phyloP scores from a whole-genome alignment of 2,888 invertebrate genomes.

The Drosophila nigritarsus region DNA sequence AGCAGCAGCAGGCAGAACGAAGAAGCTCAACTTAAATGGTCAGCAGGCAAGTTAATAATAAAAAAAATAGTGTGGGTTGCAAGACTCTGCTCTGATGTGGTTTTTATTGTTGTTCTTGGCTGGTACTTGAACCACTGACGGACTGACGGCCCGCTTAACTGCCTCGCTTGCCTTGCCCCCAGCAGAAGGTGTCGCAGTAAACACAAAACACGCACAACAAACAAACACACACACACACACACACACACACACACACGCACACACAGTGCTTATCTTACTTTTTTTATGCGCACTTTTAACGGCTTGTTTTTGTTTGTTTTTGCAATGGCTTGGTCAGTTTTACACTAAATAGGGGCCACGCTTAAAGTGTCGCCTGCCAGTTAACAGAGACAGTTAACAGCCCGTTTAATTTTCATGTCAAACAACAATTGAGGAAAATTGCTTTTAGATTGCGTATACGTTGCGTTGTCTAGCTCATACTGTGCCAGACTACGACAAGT shows the following conservation, averaged over 20 bases:
- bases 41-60: slow-evolving; percentile 24
- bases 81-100: slow-evolving; percentile 11
- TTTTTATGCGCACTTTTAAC: slow-evolving; percentile 59
- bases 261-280: slow-evolving; percentile 52
- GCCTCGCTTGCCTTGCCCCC: slow-evolving; percentile 31
- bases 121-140: slow-evolving; percentile 27
- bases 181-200: slow-evolving; percentile 37
- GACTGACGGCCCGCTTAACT: slow-evolving; percentile 22
- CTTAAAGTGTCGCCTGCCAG: slow-evolving; percentile 43
- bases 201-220: slow-evolving; percentile 13
- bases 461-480: slow-evolving; percentile 26
- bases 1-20: slow-evolving; percentile 7
- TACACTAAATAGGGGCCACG: neutral
- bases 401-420: slow-evolving; percentile 36
- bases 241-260: slow-evolving; percentile 11
- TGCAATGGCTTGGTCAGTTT: slow-evolving; percentile 44
- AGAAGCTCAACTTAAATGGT: slow-evolving; percentile 26
- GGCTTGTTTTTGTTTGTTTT: slow-evolving; percentile 51
- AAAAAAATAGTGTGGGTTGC: slow-evolving; percentile 17
- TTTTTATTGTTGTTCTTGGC: slow-evolving; percentile 3
- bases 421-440: slow-evolving; percentile 24
- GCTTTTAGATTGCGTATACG: slow-evolving; percentile 46
- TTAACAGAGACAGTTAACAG: slow-evolving; percentile 52
- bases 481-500: slow-evolving; percentile 3
- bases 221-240: neutral